These are phyloP conservation scores for Erannis defoliaria DNA, from an alignment of 2,888 invertebrate species.

Conservation along the genomic window DNA sequence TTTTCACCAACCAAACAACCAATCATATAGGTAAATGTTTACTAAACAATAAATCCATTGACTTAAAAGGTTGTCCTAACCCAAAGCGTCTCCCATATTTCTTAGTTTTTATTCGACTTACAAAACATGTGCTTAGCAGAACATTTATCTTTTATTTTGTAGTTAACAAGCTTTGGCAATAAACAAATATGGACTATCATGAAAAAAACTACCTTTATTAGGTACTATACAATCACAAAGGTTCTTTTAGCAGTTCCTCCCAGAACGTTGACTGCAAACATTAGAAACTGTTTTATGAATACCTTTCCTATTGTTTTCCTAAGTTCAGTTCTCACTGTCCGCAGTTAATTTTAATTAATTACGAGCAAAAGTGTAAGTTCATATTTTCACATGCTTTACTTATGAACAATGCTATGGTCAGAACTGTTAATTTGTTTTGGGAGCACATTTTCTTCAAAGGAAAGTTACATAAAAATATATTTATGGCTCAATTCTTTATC, in stretches of 20 bases:
- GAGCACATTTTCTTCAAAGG: slow-evolving; percentile 45
- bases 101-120: no score
- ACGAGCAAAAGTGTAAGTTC: slow-evolving; percentile 70
- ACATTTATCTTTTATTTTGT: no score
- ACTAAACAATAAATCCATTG: no score
- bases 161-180: no score
- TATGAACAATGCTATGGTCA: slow-evolving; percentile 71
- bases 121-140: no score
- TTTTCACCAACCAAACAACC: no score
- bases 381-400: slow-evolving; percentile 79
- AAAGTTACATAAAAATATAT: slow-evolving; percentile 38
- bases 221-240: slow-evolving; percentile 11
- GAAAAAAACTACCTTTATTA: slow-evolving; percentile 1
- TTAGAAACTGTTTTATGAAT: slow-evolving; percentile 73
- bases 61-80: no score
- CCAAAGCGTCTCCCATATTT: no score
- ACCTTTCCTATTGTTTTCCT: slow-evolving; percentile 69
- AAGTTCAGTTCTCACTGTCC: slow-evolving; percentile 74
- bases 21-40: no score
- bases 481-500: slow-evolving; percentile 13
- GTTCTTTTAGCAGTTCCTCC: slow-evolving; percentile 47
- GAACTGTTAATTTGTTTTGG: slow-evolving; percentile 57
- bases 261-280: slow-evolving; percentile 55
- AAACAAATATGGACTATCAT: background rate
- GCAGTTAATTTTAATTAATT: slow-evolving; percentile 77